Base-by-base conservation (phyloP, 2,797 vertebrate genomes). In the Fistularia commersonii region DNA sequence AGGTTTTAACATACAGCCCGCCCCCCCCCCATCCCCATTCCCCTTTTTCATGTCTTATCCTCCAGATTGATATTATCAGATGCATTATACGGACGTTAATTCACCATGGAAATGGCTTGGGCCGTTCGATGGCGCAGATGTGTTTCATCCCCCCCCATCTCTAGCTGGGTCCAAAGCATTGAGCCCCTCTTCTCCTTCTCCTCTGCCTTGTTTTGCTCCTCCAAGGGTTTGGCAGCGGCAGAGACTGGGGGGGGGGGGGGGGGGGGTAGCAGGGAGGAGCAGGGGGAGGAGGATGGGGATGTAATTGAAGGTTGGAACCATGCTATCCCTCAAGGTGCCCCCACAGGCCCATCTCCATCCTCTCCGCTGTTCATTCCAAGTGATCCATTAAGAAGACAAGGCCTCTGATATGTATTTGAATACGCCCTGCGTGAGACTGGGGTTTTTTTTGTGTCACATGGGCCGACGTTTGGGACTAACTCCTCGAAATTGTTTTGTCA, bases 21-120 rank as follows among this genome's bases (percentile, higher is more conserved):
- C 69, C 42, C 68, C 57, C 37, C 32, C 23, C 11, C 14, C 11
- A 49, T 49, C 48, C 66, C 48, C 7, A 12, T 37, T 72, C 70
- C 69, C 80, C 37, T 73, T 84, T 82, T 81, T 79, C 82, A 69
- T 82, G 79, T 85, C 81, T 83, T 85, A 77, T 82, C 74, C 82
- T 76, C 90, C 90, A 88, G 91, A 94, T 94, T 94, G 93, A 96
- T 93, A 94, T 82, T 93, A 95, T 94, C 93, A 93, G 93, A 93
- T 94, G 93, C 93, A 96, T 95, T 95, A 94, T 95, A 95, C 92
- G 94, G 92, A 91, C 88, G 92, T 95, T 96, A 95, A 96, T 95
- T 96, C 93, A 92, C 92, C 91, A 91, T 93, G 93, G 92, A 95
- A 95, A 96, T 96, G 92, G 95, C 90, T 93, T 90, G 84, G 93